phyloP scores from a whole-genome alignment of 2,888 invertebrate species.

The Thera britannica region DNA sequence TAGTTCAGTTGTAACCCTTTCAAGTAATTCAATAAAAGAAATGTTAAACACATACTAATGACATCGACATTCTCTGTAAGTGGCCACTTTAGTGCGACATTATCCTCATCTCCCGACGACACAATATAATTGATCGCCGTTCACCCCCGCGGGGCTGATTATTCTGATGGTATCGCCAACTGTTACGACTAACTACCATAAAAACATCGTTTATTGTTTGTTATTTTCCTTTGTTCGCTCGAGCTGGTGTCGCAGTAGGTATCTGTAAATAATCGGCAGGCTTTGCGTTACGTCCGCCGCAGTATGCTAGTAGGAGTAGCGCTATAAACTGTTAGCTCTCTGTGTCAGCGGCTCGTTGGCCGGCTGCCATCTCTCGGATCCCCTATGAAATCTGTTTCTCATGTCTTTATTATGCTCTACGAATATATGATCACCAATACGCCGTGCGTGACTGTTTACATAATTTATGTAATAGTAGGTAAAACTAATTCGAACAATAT shows the following conservation, averaged over 20 bases:
- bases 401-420: slow-evolving; percentile 37
- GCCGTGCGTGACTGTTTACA: slow-evolving; percentile 19
- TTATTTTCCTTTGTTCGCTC: slow-evolving; percentile 14
- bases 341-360: slow-evolving; percentile 31
- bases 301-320: neutral
- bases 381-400: slow-evolving; percentile 31
- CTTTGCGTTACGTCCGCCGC: neutral
- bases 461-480: slow-evolving; percentile 7
- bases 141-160: slow-evolving; percentile 8
- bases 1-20: neutral
- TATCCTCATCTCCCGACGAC: slow-evolving; percentile 17
- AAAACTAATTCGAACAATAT: too few relatives aligned
- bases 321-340: slow-evolving; percentile 8
- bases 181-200: slow-evolving; percentile 37
- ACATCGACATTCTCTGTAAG: slow-evolving; percentile 17
- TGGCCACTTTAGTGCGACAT: slow-evolving; percentile 13
- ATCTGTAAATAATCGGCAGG: neutral
- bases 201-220: slow-evolving; percentile 30
- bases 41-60: slow-evolving; percentile 8
- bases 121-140: slow-evolving; percentile 24
- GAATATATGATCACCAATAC: slow-evolving; percentile 32
- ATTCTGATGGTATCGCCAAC: slow-evolving; percentile 22
- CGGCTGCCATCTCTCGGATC: slow-evolving; percentile 35
- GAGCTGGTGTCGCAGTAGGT: slow-evolving; percentile 1
- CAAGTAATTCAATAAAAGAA: slow-evolving; percentile 1